Evolutionary conservation across 1,140 invertebrate species (phyloP).

Genomic region (Leptopilina clavipes): DNA sequence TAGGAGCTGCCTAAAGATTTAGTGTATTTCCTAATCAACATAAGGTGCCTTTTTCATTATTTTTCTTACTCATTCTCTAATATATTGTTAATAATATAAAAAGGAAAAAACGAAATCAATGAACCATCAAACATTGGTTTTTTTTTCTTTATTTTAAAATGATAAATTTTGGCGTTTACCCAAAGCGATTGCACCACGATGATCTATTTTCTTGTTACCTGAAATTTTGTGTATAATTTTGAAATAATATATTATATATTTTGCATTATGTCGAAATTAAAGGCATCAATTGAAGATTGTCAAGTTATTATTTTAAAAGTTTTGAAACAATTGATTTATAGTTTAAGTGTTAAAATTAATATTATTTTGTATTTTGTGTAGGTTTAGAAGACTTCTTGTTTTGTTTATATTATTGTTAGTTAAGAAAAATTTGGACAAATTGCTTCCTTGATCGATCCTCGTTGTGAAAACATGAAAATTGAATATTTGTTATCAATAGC

Average conservation of each 20-base stretch:
- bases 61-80: conserved; percentile 38
- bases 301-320: conserved; percentile 5
- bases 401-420: neutral
- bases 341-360: conserved; percentile 28
- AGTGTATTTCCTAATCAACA: conserved; percentile 47
- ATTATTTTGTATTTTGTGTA: conserved; percentile 4
- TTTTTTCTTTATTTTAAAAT: conserved; percentile 44
- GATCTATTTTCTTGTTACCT: conserved; percentile 26
- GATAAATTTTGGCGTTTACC: conserved; percentile 40
- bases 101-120: conserved; percentile 44
- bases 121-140: conserved; percentile 44
- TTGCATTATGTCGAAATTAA: neutral
- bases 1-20: conserved; percentile 47
- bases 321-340: conserved; percentile 7
- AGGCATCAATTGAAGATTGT: neutral
- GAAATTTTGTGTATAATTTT: conserved; percentile 10
- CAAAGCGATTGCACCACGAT: conserved; percentile 16
- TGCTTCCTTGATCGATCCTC: neutral
- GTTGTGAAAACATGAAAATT: neutral
- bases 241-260: neutral
- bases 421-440: neutral
- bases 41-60: conserved; percentile 56
- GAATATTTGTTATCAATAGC: neutral
- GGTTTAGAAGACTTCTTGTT: neutral
- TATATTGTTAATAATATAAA: neutral